Evolutionary conservation across 2,888 invertebrate genomes (phyloP).

Genomic region (Chymomyza caudatula): DNA sequence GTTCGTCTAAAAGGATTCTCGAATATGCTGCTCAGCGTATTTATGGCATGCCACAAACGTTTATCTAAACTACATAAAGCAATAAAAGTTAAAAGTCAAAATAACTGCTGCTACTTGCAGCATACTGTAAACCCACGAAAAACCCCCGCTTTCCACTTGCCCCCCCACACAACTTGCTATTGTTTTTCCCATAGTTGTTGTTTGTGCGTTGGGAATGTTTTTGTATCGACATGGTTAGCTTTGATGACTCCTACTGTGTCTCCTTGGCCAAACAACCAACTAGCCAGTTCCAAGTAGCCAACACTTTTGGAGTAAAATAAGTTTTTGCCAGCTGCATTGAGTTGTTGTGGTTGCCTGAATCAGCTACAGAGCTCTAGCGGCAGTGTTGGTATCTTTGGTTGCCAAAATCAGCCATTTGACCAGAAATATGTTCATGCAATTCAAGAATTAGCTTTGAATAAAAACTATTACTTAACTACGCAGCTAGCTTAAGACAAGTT

Average conservation of each 20-base stretch:
- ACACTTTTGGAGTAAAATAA: neutral
- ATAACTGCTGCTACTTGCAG: constrained; percentile 53
- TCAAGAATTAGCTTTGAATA: neutral
- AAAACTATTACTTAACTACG: neutral
- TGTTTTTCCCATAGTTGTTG: constrained; percentile 27
- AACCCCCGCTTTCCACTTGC: neutral
- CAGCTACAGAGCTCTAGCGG: neutral
- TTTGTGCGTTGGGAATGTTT: constrained; percentile 16
- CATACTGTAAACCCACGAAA: too few relatives aligned
- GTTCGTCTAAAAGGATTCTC: constrained; percentile 9
- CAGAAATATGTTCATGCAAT: neutral
- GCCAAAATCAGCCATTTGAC: too few relatives aligned
- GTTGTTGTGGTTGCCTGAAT: neutral
- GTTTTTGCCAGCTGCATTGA: neutral
- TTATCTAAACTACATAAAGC: constrained; percentile 72
- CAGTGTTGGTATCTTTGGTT: neutral
- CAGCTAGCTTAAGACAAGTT: neutral
- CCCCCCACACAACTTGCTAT: constrained; percentile 20
- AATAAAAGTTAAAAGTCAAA: constrained; percentile 70
- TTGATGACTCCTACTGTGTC: neutral
- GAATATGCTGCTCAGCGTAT: constrained; percentile 46
- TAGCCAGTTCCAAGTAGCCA: neutral
- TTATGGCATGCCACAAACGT: constrained; percentile 72
- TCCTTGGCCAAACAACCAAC: neutral
- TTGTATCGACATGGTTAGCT: constrained; percentile 5